Conservation (phyloP, 2,113 vertebrate genomes). For the Festucalex cinctus region DNA sequence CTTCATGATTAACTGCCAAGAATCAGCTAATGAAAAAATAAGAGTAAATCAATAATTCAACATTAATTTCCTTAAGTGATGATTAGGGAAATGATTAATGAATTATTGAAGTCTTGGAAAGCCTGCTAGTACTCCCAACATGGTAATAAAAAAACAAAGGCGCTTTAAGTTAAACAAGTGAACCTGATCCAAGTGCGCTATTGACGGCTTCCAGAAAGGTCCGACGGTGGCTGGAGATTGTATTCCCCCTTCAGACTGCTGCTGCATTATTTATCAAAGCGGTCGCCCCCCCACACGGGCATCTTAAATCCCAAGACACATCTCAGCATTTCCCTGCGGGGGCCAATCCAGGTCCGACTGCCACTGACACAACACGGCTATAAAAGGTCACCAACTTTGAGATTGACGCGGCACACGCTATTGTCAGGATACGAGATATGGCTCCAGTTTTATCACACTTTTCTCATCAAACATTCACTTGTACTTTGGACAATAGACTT, state of each 20-base stretch:
- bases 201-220: slow-evolving; percentile 21
- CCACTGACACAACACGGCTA: neutral
- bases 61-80: neutral
- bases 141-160: neutral
- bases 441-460: no score
- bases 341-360: neutral
- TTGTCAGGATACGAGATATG: neutral
- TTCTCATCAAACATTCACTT: no score
- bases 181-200: slow-evolving; percentile 16
- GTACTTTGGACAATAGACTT: no score
- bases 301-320: slow-evolving; percentile 34
- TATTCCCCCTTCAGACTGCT: slow-evolving; percentile 45
- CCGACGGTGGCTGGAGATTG: slow-evolving; percentile 24
- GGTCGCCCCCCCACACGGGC: slow-evolving; percentile 30
- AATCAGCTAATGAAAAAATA: neutral
- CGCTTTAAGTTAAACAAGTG: slow-evolving; percentile 21
- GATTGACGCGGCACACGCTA: neutral
- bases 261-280: slow-evolving; percentile 52
- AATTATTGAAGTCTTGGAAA: neutral
- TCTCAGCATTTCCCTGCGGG: slow-evolving; percentile 18
- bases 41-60: neutral
- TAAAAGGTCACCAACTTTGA: slow-evolving; percentile 1
- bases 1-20: neutral
- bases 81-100: neutral
- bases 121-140: neutral